Evolutionary conservation across 92 coral and sea anemone species (phyloP).

Genomic region (Phenganax subtilis): DNA sequence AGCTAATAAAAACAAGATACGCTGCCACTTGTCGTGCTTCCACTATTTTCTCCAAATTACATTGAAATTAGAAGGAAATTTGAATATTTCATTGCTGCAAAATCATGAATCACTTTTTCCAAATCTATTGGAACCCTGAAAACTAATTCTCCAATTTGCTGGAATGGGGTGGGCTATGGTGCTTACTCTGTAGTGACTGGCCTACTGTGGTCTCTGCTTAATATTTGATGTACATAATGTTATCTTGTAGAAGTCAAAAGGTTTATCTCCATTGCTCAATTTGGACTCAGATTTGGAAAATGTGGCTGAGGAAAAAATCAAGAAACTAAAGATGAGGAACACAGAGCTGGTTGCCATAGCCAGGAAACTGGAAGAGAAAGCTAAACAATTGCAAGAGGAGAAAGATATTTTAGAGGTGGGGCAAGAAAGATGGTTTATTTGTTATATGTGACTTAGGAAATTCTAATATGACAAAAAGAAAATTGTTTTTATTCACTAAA

Average conservation of each 20-base stretch:
- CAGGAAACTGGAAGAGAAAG: slow-evolving; percentile 90
- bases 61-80: too few species aligned
- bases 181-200: not conserved
- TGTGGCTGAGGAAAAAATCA: slow-evolving; percentile 81
- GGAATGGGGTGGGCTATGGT: not conserved
- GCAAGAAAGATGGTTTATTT: too few species aligned
- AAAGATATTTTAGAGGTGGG: slow-evolving; percentile 59
- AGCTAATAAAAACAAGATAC: too few species aligned
- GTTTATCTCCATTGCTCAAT: slow-evolving; percentile 9
- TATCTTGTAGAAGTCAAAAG: slow-evolving; percentile 14
- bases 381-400: slow-evolving; percentile 91
- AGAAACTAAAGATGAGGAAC: slow-evolving; percentile 85
- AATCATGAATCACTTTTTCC: too few species aligned
- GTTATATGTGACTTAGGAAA: too few species aligned
- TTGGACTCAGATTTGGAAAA: slow-evolving; percentile 38
- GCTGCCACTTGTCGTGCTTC: too few species aligned
- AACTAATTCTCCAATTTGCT: too few species aligned
- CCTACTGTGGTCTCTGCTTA: not conserved
- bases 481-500: too few species aligned
- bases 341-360: slow-evolving; percentile 97
- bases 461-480: too few species aligned
- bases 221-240: not conserved
- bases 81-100: too few species aligned
- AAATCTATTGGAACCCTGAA: too few species aligned
- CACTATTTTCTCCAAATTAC: too few species aligned